Conservation (phyloP, 2,797 vertebrate species). For the Pseudomugil tenellus region DNA sequence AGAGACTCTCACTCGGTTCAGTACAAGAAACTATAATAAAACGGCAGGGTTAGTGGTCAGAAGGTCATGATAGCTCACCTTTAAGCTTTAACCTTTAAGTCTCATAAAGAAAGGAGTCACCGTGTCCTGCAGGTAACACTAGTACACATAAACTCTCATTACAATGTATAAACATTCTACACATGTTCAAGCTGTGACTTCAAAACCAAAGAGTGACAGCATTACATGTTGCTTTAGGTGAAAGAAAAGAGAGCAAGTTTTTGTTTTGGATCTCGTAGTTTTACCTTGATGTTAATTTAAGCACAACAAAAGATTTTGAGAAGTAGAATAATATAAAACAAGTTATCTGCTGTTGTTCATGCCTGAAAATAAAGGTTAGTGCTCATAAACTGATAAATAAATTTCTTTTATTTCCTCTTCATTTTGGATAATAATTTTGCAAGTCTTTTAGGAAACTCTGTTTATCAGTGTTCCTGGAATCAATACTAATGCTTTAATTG, state of each 20-base stretch:
- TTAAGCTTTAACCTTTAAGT: too few species aligned
- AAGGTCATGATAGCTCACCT: not conserved
- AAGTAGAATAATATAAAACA: too few species aligned
- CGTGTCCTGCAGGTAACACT: not conserved
- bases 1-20: not conserved
- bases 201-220: slow-evolving; percentile 50
- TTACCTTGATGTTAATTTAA: not conserved
- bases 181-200: not conserved
- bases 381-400: not conserved
- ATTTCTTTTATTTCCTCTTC: not conserved
- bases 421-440: not conserved
- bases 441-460: not conserved
- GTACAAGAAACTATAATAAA: not conserved
- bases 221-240: slow-evolving; percentile 62
- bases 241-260: slow-evolving; percentile 14
- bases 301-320: not conserved
- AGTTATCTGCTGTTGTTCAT: not conserved
- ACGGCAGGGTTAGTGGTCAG: not conserved
- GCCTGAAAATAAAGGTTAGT: not conserved
- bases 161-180: not conserved
- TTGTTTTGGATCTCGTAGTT: not conserved
- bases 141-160: not conserved
- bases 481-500: not conserved
- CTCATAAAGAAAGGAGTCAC: too few species aligned
- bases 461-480: rapidly evolving